Conservation (phyloP, 1,140 invertebrate genomes). For the Halotydeus destructor region DNA sequence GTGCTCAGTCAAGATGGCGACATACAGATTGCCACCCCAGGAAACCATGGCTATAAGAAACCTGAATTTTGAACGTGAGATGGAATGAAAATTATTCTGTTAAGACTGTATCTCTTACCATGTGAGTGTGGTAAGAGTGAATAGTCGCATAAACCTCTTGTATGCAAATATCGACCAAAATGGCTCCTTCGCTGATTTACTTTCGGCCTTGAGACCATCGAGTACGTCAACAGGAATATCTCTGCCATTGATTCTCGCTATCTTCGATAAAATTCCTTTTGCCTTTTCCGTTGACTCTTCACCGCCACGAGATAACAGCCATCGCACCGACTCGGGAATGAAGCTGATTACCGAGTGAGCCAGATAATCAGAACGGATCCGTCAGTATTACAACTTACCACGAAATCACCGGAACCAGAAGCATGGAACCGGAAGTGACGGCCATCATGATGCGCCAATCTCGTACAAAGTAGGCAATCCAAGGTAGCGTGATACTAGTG, state of each 20-base stretch:
- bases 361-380: neutral
- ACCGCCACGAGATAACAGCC: constrained; percentile 58
- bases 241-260: constrained; percentile 49
- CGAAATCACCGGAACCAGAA: constrained; percentile 3
- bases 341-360: constrained; percentile 14
- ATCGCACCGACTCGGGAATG: constrained; percentile 28
- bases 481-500: constrained; percentile 8
- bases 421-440: constrained; percentile 3
- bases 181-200: neutral
- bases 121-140: neutral
- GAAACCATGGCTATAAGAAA: neutral
- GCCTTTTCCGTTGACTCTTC: constrained; percentile 51
- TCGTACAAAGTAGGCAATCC: constrained; percentile 10
- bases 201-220: neutral
- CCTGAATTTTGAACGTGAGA: neutral
- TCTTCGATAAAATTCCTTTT: constrained; percentile 49
- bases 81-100: neutral
- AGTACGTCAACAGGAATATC: constrained; percentile 24
- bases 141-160: neutral
- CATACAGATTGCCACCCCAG: constrained; percentile 10
- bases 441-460: constrained; percentile 9
- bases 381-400: constrained; percentile 1
- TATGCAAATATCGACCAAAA: neutral
- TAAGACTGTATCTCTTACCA: constrained; percentile 2
- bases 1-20: constrained; percentile 4